Base-by-base conservation (phyloP, 2,888 invertebrate genomes). In the Acanthosepion pharaonis region DNA sequence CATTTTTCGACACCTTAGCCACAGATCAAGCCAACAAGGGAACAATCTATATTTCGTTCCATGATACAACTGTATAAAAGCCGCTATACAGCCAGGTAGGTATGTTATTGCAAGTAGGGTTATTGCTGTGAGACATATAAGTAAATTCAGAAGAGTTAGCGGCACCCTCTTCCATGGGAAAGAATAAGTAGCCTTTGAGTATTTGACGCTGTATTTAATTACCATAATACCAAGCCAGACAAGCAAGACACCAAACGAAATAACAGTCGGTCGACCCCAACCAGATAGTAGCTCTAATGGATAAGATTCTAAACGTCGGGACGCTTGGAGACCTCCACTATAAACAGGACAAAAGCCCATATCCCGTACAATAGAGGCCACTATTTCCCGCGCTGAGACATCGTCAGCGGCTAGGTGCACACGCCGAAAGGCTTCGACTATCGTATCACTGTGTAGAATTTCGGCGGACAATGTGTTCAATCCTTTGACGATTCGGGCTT, bases 381-480 rank as follows among this genome's bases (percentile, higher is more conserved):
- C 96, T 28, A 53, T 95, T 28, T 95, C 95, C 11, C 96, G 95
- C 4, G 96, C 96, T 0, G 92, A 53, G 94, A 94, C 94, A 94
- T 96, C 95, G 94, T 97, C 95, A 33, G 96, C 95, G 33, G 96
- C 96, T 6, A 97, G 95, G 94, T 96, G 96, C 9, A 96, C 96
- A 33, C 94, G 33, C 1, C 25, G 64, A 42, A 95, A 94, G 92
- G 96, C 96, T 33, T 96, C 96, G 0, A 96, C 95, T 15, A 95
- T 95, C 91, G 95, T 95, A 51, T 96, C 95, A 94, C 96, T 96
- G 94, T 96, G 96, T 96, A 97, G 96, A 9, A 96, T 95, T 94
- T 96, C 96, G 18, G 97, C 96, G 2, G 97, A 97, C 23, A 97
- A 95, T 11, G 96, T 96, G 95, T 97, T 97, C 94, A 97, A 97